Percentiles rank a stretch among this genome's conserved stretches.
These are phyloP conservation scores for Rotaria macrura DNA, from an alignment of 2,888 invertebrate genomes.

Conservation along the genomic window DNA sequence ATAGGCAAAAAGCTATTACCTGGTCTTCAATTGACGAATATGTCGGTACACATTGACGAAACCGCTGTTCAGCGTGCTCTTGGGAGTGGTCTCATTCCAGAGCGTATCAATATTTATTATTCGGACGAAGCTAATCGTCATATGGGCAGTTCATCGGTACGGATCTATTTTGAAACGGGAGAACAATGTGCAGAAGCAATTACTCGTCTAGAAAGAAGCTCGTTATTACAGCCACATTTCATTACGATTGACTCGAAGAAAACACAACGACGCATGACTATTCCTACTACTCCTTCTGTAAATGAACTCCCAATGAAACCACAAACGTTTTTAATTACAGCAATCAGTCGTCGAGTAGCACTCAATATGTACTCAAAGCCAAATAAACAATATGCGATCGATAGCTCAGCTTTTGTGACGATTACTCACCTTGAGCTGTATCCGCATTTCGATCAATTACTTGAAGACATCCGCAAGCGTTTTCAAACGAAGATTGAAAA, in stretches of 20 bases:
- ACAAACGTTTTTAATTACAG: background rate
- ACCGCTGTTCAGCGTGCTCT: background rate
- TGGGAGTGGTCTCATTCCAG: background rate
- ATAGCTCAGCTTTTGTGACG: background rate
- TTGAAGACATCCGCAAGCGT: background rate
- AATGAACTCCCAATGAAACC: background rate
- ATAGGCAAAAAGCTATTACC: background rate
- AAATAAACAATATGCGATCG: background rate
- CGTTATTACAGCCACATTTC: too few relatives aligned
- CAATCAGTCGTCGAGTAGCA: background rate
- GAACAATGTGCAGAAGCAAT: background rate
- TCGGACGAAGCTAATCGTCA: background rate
- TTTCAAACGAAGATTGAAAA: too few relatives aligned
- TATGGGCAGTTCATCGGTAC: background rate
- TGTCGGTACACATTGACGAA: background rate
- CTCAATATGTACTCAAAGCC: background rate
- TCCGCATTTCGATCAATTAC: background rate
- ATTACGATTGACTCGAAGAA: background rate
- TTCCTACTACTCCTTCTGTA: background rate
- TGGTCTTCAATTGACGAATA: background rate
- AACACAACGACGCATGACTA: background rate
- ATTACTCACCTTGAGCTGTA: background rate
- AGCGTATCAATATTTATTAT: background rate
- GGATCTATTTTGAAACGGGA: background rate
- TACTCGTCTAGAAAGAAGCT: too few relatives aligned